A percentile compares a stretch with the other conserved stretches of the same genome.
These are phyloP conservation scores for Sebastiscus tertius DNA, from an alignment of 2,797 vertebrate genomes.

Conservation along the genomic window DNA sequence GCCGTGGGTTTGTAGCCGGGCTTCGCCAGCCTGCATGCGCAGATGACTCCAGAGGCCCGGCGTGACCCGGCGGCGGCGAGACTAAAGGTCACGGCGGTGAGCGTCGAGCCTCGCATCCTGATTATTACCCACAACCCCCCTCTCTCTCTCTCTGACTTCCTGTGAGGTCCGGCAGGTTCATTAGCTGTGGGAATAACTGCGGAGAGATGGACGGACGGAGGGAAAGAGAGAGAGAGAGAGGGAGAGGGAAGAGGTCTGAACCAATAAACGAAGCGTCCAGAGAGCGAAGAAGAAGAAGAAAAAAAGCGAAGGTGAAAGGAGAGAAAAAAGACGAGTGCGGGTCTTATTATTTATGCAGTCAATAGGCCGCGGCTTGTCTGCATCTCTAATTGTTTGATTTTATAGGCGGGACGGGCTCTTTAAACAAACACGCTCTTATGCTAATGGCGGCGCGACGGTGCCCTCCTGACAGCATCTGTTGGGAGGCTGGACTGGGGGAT, in stretches of 20 bases:
- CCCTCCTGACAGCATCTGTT: conserved; percentile 89
- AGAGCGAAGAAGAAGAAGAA: conserved; percentile 15
- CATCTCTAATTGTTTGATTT: conserved; percentile 99
- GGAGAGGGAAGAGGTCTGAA: conserved; percentile 11
- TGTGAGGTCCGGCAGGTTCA: conserved; percentile 90
- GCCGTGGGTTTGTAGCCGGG: conserved; percentile 2
- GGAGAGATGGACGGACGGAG: conserved; percentile 13
- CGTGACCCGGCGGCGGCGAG: conserved; percentile 76
- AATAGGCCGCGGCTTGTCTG: conserved; percentile 92
- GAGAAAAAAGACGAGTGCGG: conserved; percentile 21
- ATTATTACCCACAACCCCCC: conserved; percentile 81
- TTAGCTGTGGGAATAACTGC: conserved; percentile 90
- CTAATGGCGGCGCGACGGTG: conserved; percentile 86
- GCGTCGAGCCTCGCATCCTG: conserved; percentile 87
- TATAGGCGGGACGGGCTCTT: conserved; percentile 89
- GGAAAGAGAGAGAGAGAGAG: background rate
- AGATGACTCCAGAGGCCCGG: conserved; percentile 79
- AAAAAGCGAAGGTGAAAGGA: background rate
- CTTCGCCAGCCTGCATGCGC: conserved; percentile 45
- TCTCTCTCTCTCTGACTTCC: conserved; percentile 80
- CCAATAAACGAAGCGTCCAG: conserved; percentile 46
- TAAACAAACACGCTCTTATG: conserved; percentile 98
- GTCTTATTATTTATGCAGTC: conserved; percentile 95
- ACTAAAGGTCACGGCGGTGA: conserved; percentile 86
- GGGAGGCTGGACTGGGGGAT: conserved; percentile 40